Evolutionary conservation across 1,140 invertebrate species (phyloP).

Genomic region (Latrodectus geometricus): DNA sequence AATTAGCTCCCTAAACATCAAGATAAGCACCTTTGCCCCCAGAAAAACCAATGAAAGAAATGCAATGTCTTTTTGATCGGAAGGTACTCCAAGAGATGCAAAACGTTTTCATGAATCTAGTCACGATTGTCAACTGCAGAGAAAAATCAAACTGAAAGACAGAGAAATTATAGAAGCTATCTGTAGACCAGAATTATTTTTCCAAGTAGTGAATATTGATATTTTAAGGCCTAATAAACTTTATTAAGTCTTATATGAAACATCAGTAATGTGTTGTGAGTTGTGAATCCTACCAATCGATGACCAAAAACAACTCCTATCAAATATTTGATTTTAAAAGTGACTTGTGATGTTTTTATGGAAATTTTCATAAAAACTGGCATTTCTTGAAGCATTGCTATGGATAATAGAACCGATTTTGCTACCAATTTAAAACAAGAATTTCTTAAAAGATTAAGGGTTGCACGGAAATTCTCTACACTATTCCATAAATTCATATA

Average conservation of each 20-base stretch:
- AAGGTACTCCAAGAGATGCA: not conserved
- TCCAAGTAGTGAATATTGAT: constrained; percentile 11
- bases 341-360: constrained; percentile 1
- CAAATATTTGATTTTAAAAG: not conserved
- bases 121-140: constrained; percentile 4
- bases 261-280: constrained; percentile 17
- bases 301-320: not conserved
- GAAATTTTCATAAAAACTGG: constrained; percentile 12
- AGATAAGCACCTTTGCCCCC: not conserved
- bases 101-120: not conserved
- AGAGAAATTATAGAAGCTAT: not conserved
- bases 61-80: constrained; percentile 7
- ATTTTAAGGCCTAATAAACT: constrained; percentile 14
- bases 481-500: not conserved
- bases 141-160: not conserved
- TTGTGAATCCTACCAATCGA: constrained; percentile 14
- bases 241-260: not conserved
- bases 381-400: constrained; percentile 15
- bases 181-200: constrained; percentile 9
- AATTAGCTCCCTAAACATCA: not conserved
- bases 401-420: constrained; percentile 27
- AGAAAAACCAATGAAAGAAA: not conserved
- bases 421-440: not conserved
- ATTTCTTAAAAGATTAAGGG: not conserved
- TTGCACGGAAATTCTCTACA: not conserved